Base-by-base conservation (phyloP, 2,888 invertebrate genomes). In the Pristionchus maxplancki region DNA sequence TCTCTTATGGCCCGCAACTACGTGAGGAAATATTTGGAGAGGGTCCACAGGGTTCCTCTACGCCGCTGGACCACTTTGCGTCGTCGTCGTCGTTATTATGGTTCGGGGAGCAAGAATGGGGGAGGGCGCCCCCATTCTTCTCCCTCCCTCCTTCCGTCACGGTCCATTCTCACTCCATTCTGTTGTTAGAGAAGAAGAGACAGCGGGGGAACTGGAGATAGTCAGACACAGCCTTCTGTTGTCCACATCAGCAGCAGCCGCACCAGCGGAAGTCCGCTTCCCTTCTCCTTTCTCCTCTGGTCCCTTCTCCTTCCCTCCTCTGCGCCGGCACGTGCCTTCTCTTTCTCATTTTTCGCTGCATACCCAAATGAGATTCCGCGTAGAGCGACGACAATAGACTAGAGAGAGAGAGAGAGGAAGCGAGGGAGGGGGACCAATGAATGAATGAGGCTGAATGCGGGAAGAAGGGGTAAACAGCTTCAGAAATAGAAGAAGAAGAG, bases 271-370 rank as follows among this genome's bases (percentile, higher is more conserved):
- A 67, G 64, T 67, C 64, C 64, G 64, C 64, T 34, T 67, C 71
- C 34, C 31, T 71, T 34, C 37, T 13, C 37, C 78, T n/a, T 44
- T 44, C 78, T 78, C 78, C 64, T n/a, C 44, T 17, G 2, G 2
- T 24, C 62, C 34, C 13, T 13, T 9, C 11, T 64, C 31, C 31
- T 4, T 34, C 64, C 64, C 17, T 13, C 17, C 34, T 34, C 34
- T 64, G 11, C 11, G 31, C 64, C 13, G 31, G 64, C 28, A 31
- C 71, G 8, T 24, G 1, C 67, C 20, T 20, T 34, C 67, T 34
- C 34, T 34, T 67, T 78, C 78, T 40, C 78, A 78, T 53, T 58
- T 81, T 83, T 44, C 53, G 50, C 53, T 83, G 82, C 82, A 78
- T 78, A 48, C 78, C 44, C 78, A 40, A 48, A 78, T 78, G 44